Conservation (phyloP, 2,888 invertebrate genomes). For the Spodoptera exigua region DNA sequence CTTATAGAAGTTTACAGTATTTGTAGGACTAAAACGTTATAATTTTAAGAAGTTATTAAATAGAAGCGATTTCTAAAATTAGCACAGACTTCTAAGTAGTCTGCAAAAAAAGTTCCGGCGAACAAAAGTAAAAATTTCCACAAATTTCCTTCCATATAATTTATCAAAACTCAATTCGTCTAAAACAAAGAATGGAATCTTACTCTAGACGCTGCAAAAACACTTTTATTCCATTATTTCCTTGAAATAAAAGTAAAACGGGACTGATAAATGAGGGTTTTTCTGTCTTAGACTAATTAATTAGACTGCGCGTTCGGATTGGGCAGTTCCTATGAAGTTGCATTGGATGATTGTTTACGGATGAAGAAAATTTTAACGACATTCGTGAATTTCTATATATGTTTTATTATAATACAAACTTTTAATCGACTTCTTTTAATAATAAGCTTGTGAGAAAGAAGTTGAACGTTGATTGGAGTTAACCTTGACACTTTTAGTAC, state of each 20-base stretch:
- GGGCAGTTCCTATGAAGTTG: slow-evolving; percentile 11
- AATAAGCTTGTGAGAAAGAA: no score
- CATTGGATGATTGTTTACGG: no score
- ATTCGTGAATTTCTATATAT: no score
- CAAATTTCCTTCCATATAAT: slow-evolving; percentile 16
- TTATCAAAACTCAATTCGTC: slow-evolving; percentile 43
- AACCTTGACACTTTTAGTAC: no score
- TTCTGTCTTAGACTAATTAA: slow-evolving; percentile 49
- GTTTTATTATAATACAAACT: no score
- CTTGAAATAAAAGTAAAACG: slow-evolving; percentile 39
- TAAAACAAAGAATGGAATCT: slow-evolving; percentile 31
- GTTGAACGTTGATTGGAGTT: no score
- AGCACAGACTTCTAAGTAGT: background rate
- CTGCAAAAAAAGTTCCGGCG: background rate
- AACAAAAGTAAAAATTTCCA: slow-evolving; percentile 19
- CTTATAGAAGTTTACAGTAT: no score
- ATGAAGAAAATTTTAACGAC: no score
- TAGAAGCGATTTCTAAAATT: no score
- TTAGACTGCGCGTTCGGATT: slow-evolving; percentile 21
- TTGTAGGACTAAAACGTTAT: no score
- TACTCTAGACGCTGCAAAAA: slow-evolving; percentile 24
- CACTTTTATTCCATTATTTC: slow-evolving; percentile 37
- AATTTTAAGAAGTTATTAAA: no score
- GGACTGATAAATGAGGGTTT: slow-evolving; percentile 55
- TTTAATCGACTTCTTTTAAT: no score